phyloP scores from a whole-genome alignment of 1,140 invertebrate genomes.

The Lysiphlebus fabarum region DNA sequence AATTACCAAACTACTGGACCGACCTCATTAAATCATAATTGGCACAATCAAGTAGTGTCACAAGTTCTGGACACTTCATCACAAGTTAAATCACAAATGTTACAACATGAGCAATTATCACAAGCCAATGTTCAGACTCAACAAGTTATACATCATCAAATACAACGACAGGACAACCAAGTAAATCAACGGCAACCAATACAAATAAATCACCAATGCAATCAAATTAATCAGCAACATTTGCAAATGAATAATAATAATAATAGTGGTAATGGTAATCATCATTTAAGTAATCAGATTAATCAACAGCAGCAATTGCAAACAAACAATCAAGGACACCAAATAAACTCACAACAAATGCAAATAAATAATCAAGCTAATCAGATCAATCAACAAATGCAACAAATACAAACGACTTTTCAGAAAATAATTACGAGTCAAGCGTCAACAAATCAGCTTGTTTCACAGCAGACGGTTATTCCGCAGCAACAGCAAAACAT shows the following conservation, averaged over 20 bases:
- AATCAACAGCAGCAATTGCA: constrained; percentile 41
- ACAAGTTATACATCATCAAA: constrained; percentile 30
- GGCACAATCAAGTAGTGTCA: constrained; percentile 21
- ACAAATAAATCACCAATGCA: constrained; percentile 41
- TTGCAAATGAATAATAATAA: constrained; percentile 45
- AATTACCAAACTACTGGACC: constrained; percentile 12
- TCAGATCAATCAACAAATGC: constrained; percentile 35
- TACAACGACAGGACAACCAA: constrained; percentile 43
- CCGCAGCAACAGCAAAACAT: constrained; percentile 32
- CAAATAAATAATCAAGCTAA: constrained; percentile 42
- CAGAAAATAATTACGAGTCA: constrained; percentile 40
- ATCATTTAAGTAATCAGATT: constrained; percentile 21
- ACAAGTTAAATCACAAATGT: constrained; percentile 30
- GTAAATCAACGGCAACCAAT: constrained; percentile 39
- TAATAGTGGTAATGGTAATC: constrained; percentile 38
- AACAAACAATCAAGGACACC: constrained; percentile 29
- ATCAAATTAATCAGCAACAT: constrained; percentile 36
- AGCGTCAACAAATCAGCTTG: constrained; percentile 35
- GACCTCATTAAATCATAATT: constrained; percentile 27
- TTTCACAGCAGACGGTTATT: constrained; percentile 31
- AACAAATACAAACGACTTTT: constrained; percentile 45
- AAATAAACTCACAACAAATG: constrained; percentile 41
- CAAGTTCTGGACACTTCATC: constrained; percentile 35
- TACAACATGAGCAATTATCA: constrained; percentile 51
- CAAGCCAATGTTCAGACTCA: constrained; percentile 36